Evolutionary conservation across 2,888 invertebrate species (phyloP).

Genomic region (Chaetogeoica ovagalla): DNA sequence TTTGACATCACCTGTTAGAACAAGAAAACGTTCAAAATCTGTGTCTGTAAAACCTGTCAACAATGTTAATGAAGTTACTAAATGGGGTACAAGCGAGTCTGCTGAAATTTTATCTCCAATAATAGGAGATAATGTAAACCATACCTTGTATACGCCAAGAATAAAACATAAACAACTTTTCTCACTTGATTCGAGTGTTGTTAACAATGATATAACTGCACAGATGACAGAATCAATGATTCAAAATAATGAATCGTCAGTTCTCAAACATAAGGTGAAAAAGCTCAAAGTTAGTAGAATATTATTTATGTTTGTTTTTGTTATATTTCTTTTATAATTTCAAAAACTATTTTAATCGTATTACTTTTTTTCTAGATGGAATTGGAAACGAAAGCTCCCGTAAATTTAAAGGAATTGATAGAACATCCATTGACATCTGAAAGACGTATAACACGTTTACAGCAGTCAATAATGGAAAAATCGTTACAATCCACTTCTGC

Average conservation of each 20-base stretch:
- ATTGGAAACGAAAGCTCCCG: no score
- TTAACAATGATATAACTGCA: not conserved
- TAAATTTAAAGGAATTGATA: no score
- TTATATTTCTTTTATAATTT: no score
- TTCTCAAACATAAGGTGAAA: no score
- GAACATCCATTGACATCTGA: not conserved
- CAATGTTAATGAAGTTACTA: not conserved
- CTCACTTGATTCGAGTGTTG: not conserved
- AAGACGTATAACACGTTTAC: slow-evolving; percentile 51
- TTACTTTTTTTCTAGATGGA: no score
- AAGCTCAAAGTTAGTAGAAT: no score
- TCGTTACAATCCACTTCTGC: slow-evolving; percentile 25
- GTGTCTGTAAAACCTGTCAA: not conserved
- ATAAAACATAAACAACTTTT: not conserved
- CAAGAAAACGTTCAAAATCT: not conserved
- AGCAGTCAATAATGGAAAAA: slow-evolving; percentile 38
- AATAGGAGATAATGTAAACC: not conserved
- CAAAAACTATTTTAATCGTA: no score
- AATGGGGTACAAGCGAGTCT: not conserved
- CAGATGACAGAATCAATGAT: slow-evolving; percentile 4
- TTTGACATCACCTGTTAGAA: not conserved
- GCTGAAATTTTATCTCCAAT: slow-evolving; percentile 12
- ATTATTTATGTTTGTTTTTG: no score
- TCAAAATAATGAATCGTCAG: not conserved
- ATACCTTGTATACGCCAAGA: slow-evolving; percentile 27